Evolutionary conservation across 2,113 vertebrate genomes (phyloP), one percentile per base, ranked within the genome.

Genomic region (Ammodytes dubius): DNA sequence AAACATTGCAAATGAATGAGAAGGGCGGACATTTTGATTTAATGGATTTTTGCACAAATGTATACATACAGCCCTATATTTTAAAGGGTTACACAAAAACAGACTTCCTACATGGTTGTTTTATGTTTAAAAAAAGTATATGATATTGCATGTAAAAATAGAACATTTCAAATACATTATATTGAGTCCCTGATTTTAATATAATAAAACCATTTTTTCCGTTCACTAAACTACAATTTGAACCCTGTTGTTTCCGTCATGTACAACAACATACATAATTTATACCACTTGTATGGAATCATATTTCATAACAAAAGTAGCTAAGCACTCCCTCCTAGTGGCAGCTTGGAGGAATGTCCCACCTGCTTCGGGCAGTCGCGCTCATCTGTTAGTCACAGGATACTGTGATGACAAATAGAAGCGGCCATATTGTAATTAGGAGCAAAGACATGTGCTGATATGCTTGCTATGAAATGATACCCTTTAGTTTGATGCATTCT

Each of bases 351-450:
- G 70, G 77, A 88, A 89, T 75, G 82, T 84, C 70, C 81, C 87
- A 88, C 81, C 90, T 91, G 91, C 89, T 86, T 27, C 27, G 27
- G 27, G 82, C 79, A 72, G 77, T 12, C 13, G 50, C 65, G 77
- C 56, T 90, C 90, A 90, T 89, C 89, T 92, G 90, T 92, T 90
- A 85, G 93, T 89, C 84, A 94, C 74, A 50, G 74, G 90, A 93
- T 92, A 92, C 87, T 79, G 91, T 90, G 93, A 92, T 91, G 91
- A 92, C 91, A 94, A 92, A 92, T 90, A 86, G 49, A 87, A 91
- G 89, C 86, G 66, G 92, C 86, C 91, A 91, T 89, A 90, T 93
- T 93, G 90, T 92, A 92, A 92, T 92, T 91, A 93, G 87, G 67
- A 86, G 79, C 59, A 84, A 85, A 85, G 82, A 90, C 78, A 91